Evolutionary conservation across 2,113 vertebrate genomes (phyloP), one percentile per base, ranked within the genome.

Genomic region (Ancistrus triradiatus): DNA sequence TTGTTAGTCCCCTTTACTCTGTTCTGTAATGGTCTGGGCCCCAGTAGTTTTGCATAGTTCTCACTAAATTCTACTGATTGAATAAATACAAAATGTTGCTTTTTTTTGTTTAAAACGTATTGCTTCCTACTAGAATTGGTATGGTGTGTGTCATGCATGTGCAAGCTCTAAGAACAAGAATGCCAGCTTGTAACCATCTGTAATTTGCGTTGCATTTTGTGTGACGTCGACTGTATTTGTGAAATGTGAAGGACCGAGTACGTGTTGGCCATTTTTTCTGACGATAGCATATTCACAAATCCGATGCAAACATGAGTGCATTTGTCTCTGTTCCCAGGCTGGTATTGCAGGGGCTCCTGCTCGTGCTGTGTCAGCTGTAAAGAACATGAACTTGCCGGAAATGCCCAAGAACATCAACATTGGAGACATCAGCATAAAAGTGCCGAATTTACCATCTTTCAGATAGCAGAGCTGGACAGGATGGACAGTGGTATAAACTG

Each of bases 401-500:
- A 99, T 99, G 83, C 96, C 95, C 89, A 92, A 95, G 91, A 99
- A 98, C 92, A 99, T 99, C 90, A 97, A 98, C 90, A 98, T 98
- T 87, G 95, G 96, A 85, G 95, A 98, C 91, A 98, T 98, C 92
- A 99, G 94, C 93, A 98, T 98, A 90, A 98, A 99, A 97, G 95
- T 98, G 91, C 95, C 96, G 95, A 99, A 99, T 86, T 89, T 99
- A 80, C 93, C 96, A 73, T 96, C 96, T 83, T 99, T 99, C 90
- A 99, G 98, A 87, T 98, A 96, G 90, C 66, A 78, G 85, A 68
- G 53, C 51, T n/a, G 73, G 63, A 68, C 73, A 87, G 76, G 87
- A 80, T 35, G 64, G 42, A 71, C 69, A 83, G 77, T 82, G 77
- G 88, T 90, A 92, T 89, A 91, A 84, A 6, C 49, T 85, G 62